phyloP scores from a whole-genome alignment of 1,140 invertebrate genomes.

The Drosophila parvula region DNA sequence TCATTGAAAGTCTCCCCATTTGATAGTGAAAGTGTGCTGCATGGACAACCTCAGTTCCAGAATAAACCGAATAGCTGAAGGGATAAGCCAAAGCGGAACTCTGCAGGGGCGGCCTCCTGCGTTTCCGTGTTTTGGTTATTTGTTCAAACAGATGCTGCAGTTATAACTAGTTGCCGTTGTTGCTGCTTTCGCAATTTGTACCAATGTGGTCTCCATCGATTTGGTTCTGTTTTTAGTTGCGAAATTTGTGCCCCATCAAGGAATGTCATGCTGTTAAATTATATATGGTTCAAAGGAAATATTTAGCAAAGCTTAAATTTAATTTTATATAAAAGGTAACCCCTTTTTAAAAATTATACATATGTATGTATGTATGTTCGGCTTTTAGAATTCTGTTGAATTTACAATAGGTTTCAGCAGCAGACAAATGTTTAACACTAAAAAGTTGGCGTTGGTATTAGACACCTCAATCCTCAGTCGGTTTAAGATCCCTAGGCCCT shows the following conservation, averaged over 20 bases:
- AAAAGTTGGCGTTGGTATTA: too few species aligned
- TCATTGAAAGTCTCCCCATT: background rate
- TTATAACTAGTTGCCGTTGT: constrained; percentile 42
- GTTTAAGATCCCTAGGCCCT: too few species aligned
- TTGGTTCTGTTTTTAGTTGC: constrained; percentile 48
- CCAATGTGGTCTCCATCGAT: constrained; percentile 57
- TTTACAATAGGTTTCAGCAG: too few species aligned
- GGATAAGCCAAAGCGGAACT: background rate
- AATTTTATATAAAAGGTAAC: too few species aligned
- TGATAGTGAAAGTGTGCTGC: background rate
- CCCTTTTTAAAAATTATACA: too few species aligned
- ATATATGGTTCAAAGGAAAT: too few species aligned
- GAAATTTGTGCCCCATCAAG: constrained; percentile 5
- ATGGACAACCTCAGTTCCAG: background rate
- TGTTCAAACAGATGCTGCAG: constrained; percentile 72
- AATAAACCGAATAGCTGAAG: background rate
- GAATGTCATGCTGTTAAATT: too few species aligned
- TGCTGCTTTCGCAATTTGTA: constrained; percentile 51
- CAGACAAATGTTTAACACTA: too few species aligned
- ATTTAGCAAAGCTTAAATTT: too few species aligned
- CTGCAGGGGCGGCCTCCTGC: constrained; percentile 1
- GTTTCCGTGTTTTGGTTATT: constrained; percentile 69
- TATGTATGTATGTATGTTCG: too few species aligned
- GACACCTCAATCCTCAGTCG: too few species aligned
- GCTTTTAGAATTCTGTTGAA: too few species aligned